Evolutionary conservation across 2,888 invertebrate genomes (phyloP), one percentile per base, ranked within the genome.

Genomic region (Apodemia mormo): DNA sequence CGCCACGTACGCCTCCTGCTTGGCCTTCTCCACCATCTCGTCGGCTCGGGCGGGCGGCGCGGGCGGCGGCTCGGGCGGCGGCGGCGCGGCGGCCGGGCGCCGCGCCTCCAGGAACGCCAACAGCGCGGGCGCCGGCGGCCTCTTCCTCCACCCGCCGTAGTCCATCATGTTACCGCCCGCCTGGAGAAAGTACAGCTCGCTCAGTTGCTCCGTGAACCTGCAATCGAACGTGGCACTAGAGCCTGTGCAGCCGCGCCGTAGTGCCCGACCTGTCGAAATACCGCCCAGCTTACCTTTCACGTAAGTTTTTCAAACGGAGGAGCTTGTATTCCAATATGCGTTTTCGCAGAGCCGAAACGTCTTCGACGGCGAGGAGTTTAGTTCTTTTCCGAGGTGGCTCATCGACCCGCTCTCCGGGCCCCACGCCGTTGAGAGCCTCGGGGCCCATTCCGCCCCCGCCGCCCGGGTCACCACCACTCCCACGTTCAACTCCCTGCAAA

Each of bases 1-100:
- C 94, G 99, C 96, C 74, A 99, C 98, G 88, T 97, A 96, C 49
- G 99, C 99, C 94, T 99, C 98, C 94, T 96, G 88, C 75, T 84
- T 82, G 64, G 92, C 92, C 80, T 88, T 88, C 82, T 89, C 89
- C 72, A 89, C 87, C 88, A 88, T 84, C 82, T 90, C 90, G 78
- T 87, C 88, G 10, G 83, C 82, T 65, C 82, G 77, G 64, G 78
- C 68, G 89, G 14, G 95, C 94, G 70, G 96, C 75, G 95, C 95
- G 95, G 96, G 97, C 93, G 78, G 95, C 94, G 80, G 95, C 95
- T 79, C 96, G 88, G 84, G 96, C 76, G 94, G 94, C 76, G 94
- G 94, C 79, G 95, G 95, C 66, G 77, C 71, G 58, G 80, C 81
- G 12, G 84, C 94, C 75, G 95, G 94, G 79, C 94, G 94, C 79